Conservation (phyloP, 2,888 invertebrate genomes). For the Andrena trimmerana region DNA sequence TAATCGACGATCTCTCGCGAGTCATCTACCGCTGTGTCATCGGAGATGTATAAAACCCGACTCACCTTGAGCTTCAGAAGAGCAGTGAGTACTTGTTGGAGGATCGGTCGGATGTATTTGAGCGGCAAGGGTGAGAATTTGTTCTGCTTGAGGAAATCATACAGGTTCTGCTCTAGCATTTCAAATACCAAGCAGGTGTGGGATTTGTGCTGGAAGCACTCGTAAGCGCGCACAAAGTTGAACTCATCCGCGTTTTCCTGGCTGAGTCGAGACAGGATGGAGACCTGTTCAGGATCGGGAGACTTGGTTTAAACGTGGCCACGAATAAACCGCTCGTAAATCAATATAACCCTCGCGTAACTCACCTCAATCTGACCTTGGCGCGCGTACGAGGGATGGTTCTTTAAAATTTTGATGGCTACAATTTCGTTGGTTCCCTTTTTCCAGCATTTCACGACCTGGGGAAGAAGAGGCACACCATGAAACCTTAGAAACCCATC, state of each 20-base stretch:
- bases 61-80: constrained; percentile 95
- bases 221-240: constrained; percentile 99
- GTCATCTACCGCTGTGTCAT: no score
- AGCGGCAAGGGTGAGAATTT: constrained; percentile 99
- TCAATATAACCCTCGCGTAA: background rate
- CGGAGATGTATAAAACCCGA: background rate
- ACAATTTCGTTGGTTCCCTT: constrained; percentile 99
- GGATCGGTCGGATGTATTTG: constrained; percentile 98
- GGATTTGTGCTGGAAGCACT: constrained; percentile 99
- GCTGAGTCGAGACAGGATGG: constrained; percentile 95
- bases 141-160: constrained; percentile 99
- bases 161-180: constrained; percentile 99
- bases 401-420: constrained; percentile 99
- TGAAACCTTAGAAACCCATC: background rate
- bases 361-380: constrained; percentile 99
- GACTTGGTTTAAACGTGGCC: background rate
- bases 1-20: background rate
- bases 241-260: constrained; percentile 99
- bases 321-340: background rate
- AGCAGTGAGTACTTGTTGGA: constrained; percentile 97
- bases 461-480: constrained; percentile 68
- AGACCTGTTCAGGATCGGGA: constrained; percentile 87
- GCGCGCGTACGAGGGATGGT: constrained; percentile 99
- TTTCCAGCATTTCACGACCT: constrained; percentile 99
- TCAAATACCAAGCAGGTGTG: constrained; percentile 99